Conservation (phyloP, 2,113 vertebrate genomes). For the Chloropsis cyanopogon region DNA sequence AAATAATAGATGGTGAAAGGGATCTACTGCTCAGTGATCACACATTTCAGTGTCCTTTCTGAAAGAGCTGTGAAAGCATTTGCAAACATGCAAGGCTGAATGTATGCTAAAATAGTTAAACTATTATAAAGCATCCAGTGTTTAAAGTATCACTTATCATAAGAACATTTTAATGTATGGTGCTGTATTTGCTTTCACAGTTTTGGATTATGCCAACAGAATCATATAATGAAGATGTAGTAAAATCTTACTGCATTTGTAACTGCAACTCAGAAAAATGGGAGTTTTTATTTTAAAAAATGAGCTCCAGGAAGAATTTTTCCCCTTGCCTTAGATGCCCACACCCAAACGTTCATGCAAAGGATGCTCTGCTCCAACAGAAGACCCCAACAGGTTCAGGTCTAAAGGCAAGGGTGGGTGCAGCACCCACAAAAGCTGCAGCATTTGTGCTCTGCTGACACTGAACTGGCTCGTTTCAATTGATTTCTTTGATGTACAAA, state of each 20-base stretch:
- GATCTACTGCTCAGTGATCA: background rate
- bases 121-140: background rate
- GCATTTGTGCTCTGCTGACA: background rate
- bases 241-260: background rate
- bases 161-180: background rate
- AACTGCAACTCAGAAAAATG: background rate
- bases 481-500: constrained; percentile 4
- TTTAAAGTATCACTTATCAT: background rate
- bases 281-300: background rate
- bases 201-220: background rate
- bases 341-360: background rate
- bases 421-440: background rate
- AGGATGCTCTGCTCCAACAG: background rate
- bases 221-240: background rate
- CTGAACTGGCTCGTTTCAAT: background rate
- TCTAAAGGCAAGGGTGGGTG: background rate
- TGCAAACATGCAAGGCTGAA: background rate
- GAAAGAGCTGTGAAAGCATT: background rate
- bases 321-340: background rate
- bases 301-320: background rate
- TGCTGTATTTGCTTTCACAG: background rate
- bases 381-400: background rate
- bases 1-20: background rate
- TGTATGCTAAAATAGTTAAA: background rate
- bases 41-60: background rate